Evolutionary conservation across 2,797 vertebrate genomes (phyloP).

Genomic region (Schizopygopsis pylzovi): DNA sequence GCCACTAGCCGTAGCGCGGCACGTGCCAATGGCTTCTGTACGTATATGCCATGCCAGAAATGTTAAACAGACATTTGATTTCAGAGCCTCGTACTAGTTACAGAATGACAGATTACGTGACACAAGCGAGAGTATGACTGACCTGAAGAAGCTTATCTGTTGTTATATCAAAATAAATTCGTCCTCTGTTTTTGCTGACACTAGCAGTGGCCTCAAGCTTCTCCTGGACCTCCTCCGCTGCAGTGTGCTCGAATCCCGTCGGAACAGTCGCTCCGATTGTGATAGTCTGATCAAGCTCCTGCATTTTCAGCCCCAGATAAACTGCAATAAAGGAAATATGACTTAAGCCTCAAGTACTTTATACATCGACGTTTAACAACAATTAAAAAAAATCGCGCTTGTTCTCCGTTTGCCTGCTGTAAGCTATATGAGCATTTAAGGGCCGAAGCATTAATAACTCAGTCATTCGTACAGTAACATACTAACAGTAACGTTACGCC

Average conservation of each 20-base stretch:
- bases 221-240: slow-evolving; percentile 91
- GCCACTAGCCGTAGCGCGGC: neutral
- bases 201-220: slow-evolving; percentile 85
- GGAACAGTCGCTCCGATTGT: slow-evolving; percentile 93
- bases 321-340: neutral
- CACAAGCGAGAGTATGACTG: slow-evolving; percentile 31
- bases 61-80: neutral
- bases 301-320: neutral
- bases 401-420: neutral
- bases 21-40: neutral
- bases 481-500: neutral
- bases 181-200: slow-evolving; percentile 90
- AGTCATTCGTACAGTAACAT: neutral
- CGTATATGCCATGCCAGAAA: neutral
- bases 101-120: neutral
- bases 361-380: neutral
- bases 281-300: slow-evolving; percentile 57
- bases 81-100: neutral
- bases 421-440: neutral
- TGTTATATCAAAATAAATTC: slow-evolving; percentile 92
- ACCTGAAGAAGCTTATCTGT: slow-evolving; percentile 85
- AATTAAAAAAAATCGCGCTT: too few species aligned
- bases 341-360: neutral
- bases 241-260: slow-evolving; percentile 93
- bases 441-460: too few species aligned